phyloP scores from a whole-genome alignment of 2,113 vertebrate genomes.

The Apteryx mantelli region DNA sequence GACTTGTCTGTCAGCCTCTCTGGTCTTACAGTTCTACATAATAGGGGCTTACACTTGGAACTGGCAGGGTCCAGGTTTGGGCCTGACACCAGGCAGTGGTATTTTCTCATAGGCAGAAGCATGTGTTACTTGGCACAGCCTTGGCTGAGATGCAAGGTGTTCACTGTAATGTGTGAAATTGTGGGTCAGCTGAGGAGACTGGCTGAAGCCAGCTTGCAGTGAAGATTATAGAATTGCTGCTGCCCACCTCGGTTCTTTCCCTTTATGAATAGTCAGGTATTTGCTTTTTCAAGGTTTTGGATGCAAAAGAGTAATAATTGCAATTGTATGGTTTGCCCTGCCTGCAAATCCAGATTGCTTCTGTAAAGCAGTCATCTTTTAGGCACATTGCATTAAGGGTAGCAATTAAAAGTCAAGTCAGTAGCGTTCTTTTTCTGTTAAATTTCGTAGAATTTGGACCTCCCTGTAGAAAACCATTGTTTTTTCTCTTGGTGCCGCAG shows the following conservation, averaged over 20 bases:
- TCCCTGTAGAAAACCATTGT: accelerated
- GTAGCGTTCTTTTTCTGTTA: background rate
- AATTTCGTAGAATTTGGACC: background rate
- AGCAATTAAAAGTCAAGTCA: background rate
- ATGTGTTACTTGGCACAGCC: no score
- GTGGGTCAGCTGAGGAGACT: background rate
- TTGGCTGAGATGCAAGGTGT: background rate
- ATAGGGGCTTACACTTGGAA: background rate
- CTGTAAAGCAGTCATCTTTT: background rate
- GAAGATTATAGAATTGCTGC: background rate
- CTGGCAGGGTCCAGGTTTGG: background rate
- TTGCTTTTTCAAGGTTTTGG: background rate
- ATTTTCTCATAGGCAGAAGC: background rate
- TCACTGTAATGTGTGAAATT: background rate
- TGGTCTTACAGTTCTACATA: background rate
- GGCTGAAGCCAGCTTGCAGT: background rate
- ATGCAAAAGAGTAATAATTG: background rate
- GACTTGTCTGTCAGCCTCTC: background rate
- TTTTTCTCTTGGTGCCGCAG: background rate
- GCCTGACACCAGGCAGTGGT: background rate
- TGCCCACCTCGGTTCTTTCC: background rate
- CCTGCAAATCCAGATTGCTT: background rate
- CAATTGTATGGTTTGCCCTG: background rate
- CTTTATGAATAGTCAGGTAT: background rate
- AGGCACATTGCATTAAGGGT: background rate